Conservation (phyloP, 2,113 vertebrate genomes). For the Corythaeola cristata region DNA sequence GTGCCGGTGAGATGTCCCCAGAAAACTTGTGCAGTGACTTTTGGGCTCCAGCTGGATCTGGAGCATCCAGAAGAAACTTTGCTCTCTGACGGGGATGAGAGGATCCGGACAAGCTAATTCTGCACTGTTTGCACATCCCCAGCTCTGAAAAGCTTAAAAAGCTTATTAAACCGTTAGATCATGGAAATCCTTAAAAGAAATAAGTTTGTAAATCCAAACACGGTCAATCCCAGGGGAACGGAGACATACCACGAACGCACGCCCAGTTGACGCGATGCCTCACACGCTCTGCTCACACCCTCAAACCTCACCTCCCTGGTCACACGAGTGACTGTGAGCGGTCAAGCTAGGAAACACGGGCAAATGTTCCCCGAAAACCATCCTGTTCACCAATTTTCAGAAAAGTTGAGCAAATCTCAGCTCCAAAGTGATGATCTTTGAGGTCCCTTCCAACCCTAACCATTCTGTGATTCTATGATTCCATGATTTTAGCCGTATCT, state of each 20-base stretch:
- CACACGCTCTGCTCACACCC: neutral
- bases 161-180: neutral
- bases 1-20: neutral
- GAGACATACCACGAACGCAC: fast-evolving
- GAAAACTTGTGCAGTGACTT: neutral
- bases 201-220: neutral
- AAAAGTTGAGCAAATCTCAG: neutral
- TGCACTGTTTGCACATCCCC: neutral
- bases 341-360: neutral
- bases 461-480: no score
- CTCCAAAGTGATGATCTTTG: neutral
- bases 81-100: neutral
- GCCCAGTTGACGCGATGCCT: neutral
- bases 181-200: neutral
- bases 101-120: neutral
- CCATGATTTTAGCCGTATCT: neutral
- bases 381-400: neutral
- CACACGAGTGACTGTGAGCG: neutral
- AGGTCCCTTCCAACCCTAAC: no score
- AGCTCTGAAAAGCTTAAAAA: neutral
- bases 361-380: fast-evolving
- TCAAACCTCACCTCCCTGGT: neutral
- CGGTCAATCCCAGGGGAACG: no score
- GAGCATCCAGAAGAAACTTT: neutral
- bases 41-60: neutral